Percentiles rank a stretch among this genome's conserved stretches.
Evolutionary conservation across 2,797 vertebrate genomes (phyloP).

Genomic region (Malurus leucopterus): DNA sequence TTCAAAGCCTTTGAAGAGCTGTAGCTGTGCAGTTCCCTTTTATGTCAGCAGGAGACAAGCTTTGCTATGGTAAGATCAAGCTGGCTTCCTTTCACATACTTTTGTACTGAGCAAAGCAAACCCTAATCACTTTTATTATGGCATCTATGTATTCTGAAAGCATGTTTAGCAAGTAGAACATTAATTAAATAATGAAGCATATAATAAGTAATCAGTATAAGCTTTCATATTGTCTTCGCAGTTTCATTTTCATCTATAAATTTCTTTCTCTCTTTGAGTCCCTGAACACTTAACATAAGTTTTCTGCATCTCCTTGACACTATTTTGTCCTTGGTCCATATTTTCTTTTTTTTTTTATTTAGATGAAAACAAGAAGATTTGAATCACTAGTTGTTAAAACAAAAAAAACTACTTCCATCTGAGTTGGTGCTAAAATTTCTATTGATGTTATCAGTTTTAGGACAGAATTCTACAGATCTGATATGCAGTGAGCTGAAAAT

Average conservation of each 20-base stretch:
- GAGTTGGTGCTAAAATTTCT: background rate
- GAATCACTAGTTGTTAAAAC: background rate
- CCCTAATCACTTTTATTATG: background rate
- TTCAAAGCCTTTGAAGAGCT: conserved; percentile 11
- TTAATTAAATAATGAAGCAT: background rate
- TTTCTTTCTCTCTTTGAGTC: background rate
- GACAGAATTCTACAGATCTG: background rate
- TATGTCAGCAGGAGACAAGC: background rate
- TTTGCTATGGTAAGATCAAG: background rate
- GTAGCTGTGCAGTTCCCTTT: background rate
- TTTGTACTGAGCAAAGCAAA: background rate
- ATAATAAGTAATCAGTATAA: background rate
- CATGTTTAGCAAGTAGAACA: background rate
- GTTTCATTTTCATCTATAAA: background rate
- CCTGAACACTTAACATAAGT: background rate
- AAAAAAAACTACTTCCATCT: background rate
- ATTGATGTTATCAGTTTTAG: background rate
- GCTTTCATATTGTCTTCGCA: background rate
- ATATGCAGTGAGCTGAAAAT: background rate
- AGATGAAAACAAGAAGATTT: background rate
- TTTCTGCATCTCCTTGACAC: background rate
- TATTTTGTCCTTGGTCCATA: background rate
- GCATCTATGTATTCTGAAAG: background rate
- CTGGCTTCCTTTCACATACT: background rate
- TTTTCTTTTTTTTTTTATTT: background rate